Evolutionary conservation across 2,888 invertebrate species (phyloP), one percentile per base, ranked within the genome.

Genomic region (Hermaeophaga mercurialis): DNA sequence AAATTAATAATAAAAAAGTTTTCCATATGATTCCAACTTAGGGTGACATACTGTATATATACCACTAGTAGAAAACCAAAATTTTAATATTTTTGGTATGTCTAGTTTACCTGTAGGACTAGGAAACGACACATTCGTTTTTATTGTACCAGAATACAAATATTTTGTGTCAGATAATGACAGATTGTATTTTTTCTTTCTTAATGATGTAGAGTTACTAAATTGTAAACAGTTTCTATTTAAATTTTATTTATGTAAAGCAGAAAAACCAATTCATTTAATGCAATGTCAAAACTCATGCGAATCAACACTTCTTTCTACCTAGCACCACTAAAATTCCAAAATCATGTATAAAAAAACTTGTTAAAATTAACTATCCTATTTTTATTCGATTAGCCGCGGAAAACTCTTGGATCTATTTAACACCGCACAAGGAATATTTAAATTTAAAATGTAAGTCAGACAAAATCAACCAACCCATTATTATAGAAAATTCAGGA

Each of bases 171-270:
- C 12, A 5, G 43, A 43, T 43, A 7, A 24, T 26, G 26, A 14
- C 14, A 26, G 17, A 15, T 17, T 24, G 11, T 7, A 43, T 12
- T 43, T 43, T 12, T 43, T 43, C 14, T 41, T 5, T 22, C 3
- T 22, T 3, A 5, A 3, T 6, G 41, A 19, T 7, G 12, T 41
- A 7, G 41, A 41, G 19, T 18, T 41, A n/a, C 12, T n/a, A 22
- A 22, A 12, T 12, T 43, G 43, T 26, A 24, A 43, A 4, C n/a
- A 24, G 8, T 43, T 43, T 19, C 24, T 43, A 18, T 14, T 9
- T 7, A 26, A 43, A 14, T 24, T 14, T 14, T 43, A 43, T 43
- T 19, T 22, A 43, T 43, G 43, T 24, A 43, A 43, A 12, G 22
- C 19, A 19, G 15, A 7, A 12, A 43, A 24, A 24, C 43, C 43